Evolutionary conservation across 2,888 invertebrate species (phyloP).

Genomic region (Scaptomyza cyrtandrae): DNA sequence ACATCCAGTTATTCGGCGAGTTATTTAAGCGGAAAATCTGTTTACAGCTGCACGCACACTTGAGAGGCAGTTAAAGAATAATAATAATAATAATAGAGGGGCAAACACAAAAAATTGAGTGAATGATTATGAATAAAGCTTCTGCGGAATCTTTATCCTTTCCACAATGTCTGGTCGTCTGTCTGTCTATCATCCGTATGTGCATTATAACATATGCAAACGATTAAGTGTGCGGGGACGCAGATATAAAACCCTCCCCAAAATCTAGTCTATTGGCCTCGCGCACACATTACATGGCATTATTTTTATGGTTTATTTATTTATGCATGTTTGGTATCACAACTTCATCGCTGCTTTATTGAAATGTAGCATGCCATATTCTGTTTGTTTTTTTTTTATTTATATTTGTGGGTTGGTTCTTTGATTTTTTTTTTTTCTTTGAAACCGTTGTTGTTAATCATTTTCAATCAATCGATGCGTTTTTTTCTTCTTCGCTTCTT

Average conservation of each 20-base stretch:
- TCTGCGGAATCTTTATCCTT: constrained; percentile 20
- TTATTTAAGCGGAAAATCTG: constrained; percentile 79
- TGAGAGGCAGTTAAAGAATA: constrained; percentile 49
- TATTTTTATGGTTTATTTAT: constrained; percentile 74
- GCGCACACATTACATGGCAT: constrained; percentile 71
- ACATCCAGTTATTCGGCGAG: constrained; percentile 73
- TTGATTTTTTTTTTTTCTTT: neutral
- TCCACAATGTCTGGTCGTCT: neutral
- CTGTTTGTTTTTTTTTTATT: neutral
- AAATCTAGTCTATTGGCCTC: constrained; percentile 36
- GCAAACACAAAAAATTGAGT: constrained; percentile 12
- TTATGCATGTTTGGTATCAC: constrained; percentile 63
- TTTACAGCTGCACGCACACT: constrained; percentile 81
- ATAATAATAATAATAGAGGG: neutral
- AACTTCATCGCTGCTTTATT: constrained; percentile 63
- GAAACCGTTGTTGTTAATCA: constrained; percentile 19
- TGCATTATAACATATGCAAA: constrained; percentile 50
- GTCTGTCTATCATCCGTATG: constrained; percentile 9
- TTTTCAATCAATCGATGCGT: constrained; percentile 19
- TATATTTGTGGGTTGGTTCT: neutral
- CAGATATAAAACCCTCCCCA: constrained; percentile 56
- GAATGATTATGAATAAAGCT: constrained; percentile 25
- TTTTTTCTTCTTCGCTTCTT: constrained; percentile 40
- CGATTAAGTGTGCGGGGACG: constrained; percentile 43
- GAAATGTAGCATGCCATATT: constrained; percentile 39